Percentiles rank a stretch among this genome's conserved stretches.
Conservation (phyloP, 1,140 invertebrate genomes). For the Gryon sp. region DNA sequence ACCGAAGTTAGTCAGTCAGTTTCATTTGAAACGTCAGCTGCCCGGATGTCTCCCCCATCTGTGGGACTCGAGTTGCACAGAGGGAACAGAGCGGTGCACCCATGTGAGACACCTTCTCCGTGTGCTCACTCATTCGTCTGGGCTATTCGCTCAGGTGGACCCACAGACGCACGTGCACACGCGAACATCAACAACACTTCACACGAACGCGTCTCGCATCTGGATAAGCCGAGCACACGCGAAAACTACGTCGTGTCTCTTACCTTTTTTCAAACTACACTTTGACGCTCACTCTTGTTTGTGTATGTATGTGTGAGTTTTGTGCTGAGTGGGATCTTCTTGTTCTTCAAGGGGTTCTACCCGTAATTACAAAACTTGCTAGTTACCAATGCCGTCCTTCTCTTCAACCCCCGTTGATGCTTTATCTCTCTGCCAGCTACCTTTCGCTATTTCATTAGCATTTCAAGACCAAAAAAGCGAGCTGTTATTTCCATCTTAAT, state of each 20-base stretch:
- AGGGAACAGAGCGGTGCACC: conserved; percentile 77
- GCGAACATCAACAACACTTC: conserved; percentile 52
- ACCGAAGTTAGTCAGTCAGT: conserved; percentile 79
- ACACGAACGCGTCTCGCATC: conserved; percentile 57
- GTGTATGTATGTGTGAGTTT: no score
- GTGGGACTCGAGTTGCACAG: conserved; percentile 76
- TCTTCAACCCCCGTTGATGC: conserved; percentile 29
- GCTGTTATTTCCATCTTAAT: conserved; percentile 28
- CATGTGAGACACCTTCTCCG: conserved; percentile 79
- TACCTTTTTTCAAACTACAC: conserved; percentile 16
- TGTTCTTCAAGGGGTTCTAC: no score
- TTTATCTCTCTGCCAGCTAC: conserved; percentile 33
- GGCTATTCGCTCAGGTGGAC: conserved; percentile 75
- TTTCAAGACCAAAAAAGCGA: conserved; percentile 13
- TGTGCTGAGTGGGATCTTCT: no score
- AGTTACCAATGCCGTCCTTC: conserved; percentile 32
- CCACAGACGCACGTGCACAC: conserved; percentile 66
- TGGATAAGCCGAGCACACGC: conserved; percentile 60
- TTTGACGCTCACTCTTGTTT: conserved; percentile 7
- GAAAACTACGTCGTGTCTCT: no score
- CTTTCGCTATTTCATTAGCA: conserved; percentile 33
- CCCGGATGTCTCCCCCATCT: conserved; percentile 80
- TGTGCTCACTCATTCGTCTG: conserved; percentile 72
- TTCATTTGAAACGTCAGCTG: conserved; percentile 80
- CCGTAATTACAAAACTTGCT: conserved; percentile 56